These are phyloP conservation scores for Chunga burmeisteri DNA, from an alignment of 2,113 vertebrate genomes.

Conservation along the genomic window DNA sequence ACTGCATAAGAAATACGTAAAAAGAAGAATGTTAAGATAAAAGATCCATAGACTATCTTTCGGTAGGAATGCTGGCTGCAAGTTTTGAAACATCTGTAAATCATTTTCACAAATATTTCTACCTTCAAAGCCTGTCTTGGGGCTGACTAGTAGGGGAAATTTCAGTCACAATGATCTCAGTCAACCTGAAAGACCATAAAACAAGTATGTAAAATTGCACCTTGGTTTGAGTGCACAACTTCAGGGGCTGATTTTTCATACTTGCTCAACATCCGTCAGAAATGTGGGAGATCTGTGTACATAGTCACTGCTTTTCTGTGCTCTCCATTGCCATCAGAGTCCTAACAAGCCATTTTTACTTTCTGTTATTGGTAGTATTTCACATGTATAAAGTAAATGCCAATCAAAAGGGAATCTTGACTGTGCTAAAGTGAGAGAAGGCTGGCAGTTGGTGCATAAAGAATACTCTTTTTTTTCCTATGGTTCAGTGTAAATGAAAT, in stretches of 20 bases:
- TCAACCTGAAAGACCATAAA: not conserved
- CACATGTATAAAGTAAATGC: not conserved
- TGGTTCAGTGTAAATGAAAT: not conserved
- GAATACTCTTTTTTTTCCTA: not conserved
- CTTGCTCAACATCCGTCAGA: not conserved
- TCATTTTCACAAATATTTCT: constrained; percentile 40
- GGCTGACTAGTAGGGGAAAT: not conserved
- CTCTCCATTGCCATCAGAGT: not conserved
- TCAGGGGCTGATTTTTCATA: not conserved
- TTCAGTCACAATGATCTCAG: constrained; percentile 5
- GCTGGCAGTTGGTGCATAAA: not conserved
- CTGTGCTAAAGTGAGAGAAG: not conserved
- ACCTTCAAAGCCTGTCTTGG: constrained; percentile 24
- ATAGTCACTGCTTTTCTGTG: not conserved
- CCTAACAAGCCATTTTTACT: not conserved
- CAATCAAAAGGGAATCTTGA: not conserved
- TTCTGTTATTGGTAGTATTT: not conserved
- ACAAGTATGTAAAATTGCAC: not conserved
- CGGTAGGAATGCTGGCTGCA: not conserved
- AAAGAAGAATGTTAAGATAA: not conserved
- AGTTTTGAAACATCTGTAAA: constrained; percentile 51
- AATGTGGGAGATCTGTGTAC: not conserved
- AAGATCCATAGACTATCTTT: not conserved
- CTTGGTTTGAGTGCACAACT: not conserved
- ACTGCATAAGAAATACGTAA: not conserved